Base-by-base conservation (phyloP, 2,797 vertebrate genomes). In the Fistularia commersonii region DNA sequence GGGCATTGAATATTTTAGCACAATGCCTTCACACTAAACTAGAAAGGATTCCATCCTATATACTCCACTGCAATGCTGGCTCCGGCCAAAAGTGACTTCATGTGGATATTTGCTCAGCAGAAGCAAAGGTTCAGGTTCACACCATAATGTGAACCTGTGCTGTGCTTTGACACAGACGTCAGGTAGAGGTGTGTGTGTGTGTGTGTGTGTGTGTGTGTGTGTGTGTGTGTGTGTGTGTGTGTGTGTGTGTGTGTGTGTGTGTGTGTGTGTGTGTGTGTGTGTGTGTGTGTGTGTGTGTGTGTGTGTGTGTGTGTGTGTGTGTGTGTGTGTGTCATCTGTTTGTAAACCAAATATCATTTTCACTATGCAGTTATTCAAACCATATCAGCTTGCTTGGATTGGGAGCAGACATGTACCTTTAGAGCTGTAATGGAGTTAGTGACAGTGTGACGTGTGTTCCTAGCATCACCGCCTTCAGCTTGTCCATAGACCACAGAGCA, bases 281-380 rank as follows among this genome's bases (percentile, higher is more conserved):
- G 11, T 46, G 43, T 54, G 10, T 60, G 34, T 41, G 49, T 38
- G 48, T 37, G 31, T 12, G 13, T 12, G 35, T 8, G 15, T 53
- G 42, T 32, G 23, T 45, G 35, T 32, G 43, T 33, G 9, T 58
- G 44, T 65, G 48, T 53, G 48, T 23, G 57, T 39, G 66, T 38
- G 61, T 6, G 68, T 23, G 67, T 62, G 54, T 67, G 56, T 73
- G 36, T 53, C 84, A 88, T 88, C 70, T 91, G 87, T 91, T 90
- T 81, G 71, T 90, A 87, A 87, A 91, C 89, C 89, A 91, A 91
- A 91, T 88, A 90, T 85, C 79, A 85, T 86, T 79, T 84, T 87
- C 85, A 88, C 90, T 92, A 91, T 92, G 90, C 91, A 91, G 86
- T 88, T 86, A 74, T 85, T 88, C 76, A 85, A 78, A 81, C 73